Evolutionary conservation across 1,140 invertebrate species (phyloP).

Genomic region (Acromyrmex charruanus): DNA sequence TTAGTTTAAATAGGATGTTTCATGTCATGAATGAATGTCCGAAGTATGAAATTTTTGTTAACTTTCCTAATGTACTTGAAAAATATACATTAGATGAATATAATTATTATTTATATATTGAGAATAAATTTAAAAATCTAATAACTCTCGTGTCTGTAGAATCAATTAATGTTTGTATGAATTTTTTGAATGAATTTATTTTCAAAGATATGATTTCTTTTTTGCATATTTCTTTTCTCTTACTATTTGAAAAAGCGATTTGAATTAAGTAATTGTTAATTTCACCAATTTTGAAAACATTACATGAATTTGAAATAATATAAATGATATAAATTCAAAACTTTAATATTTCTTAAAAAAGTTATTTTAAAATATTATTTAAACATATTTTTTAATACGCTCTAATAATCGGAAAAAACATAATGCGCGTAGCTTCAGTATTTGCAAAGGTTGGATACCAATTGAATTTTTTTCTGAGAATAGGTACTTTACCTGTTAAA

Average conservation of each 20-base stretch:
- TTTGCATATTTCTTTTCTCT: neutral
- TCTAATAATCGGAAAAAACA: neutral
- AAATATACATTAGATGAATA: neutral
- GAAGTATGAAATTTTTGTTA: neutral
- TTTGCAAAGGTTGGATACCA: neutral
- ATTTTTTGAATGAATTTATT: neutral
- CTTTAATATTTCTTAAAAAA: neutral
- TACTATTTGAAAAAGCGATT: neutral
- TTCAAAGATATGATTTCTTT: neutral
- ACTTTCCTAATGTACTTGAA: neutral
- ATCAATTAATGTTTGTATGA: neutral
- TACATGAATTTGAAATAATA: too few relatives aligned
- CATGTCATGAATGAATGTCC: neutral
- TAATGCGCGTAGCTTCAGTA: neutral
- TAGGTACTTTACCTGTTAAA: conserved; percentile 30
- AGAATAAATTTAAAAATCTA: too few relatives aligned
- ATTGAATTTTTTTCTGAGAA: neutral
- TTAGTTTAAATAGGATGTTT: neutral
- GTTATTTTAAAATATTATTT: neutral
- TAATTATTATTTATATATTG: too few relatives aligned
- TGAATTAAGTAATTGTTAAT: neutral
- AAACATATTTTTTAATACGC: neutral
- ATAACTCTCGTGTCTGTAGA: neutral
- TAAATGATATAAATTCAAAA: neutral
- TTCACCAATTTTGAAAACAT: neutral